Conservation (phyloP, 2,113 vertebrate genomes). For the Ceuthmochares aereus region DNA sequence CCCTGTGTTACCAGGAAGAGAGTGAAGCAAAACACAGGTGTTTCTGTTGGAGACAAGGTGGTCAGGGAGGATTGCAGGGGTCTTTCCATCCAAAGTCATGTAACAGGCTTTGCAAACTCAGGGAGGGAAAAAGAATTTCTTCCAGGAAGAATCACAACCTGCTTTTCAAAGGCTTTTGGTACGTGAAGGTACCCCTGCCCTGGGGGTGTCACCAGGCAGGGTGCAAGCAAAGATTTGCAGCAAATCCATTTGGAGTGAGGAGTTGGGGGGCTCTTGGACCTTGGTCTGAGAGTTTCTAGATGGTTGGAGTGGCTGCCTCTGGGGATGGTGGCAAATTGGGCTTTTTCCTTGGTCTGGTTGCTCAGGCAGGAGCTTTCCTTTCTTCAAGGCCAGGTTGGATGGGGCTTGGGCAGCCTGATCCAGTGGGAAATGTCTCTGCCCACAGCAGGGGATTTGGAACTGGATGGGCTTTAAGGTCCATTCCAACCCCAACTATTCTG, state of each 20-base stretch:
- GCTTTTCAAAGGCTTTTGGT: not conserved
- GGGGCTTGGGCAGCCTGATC: no score
- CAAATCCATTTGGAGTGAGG: accelerated
- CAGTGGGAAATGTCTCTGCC: no score
- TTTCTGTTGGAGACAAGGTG: not conserved
- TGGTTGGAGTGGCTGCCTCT: not conserved
- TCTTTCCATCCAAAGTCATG: not conserved
- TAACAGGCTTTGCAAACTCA: not conserved
- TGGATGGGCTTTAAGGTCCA: no score
- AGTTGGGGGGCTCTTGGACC: not conserved
- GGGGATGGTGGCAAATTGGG: accelerated
- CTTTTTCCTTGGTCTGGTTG: not conserved
- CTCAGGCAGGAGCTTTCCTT: not conserved
- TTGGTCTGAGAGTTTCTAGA: not conserved
- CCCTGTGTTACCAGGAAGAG: not conserved
- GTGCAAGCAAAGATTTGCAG: not conserved
- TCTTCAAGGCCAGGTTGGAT: not conserved
- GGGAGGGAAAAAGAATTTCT: not conserved
- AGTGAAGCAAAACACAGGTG: accelerated
- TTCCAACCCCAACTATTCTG: no score
- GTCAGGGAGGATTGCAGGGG: not conserved
- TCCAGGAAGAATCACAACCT: not conserved
- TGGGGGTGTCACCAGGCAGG: not conserved
- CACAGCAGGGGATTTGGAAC: no score
- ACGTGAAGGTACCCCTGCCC: not conserved